phyloP scores from a whole-genome alignment of 2,797 vertebrate genomes.

The Thamnophis elegans region DNA sequence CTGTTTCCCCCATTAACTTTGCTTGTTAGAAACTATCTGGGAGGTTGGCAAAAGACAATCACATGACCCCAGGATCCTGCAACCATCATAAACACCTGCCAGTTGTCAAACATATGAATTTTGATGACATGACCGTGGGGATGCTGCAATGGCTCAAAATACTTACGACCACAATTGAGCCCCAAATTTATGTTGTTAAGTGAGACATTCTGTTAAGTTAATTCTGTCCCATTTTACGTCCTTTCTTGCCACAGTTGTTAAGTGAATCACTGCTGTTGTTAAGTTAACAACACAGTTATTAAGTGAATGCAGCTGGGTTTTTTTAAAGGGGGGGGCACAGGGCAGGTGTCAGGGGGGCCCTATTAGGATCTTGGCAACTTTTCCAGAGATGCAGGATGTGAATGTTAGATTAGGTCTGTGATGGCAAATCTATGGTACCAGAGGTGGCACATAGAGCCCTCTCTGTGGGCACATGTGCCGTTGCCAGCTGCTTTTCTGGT shows the following conservation, averaged over 20 bases:
- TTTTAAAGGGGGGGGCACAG: not conserved
- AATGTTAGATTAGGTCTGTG: not conserved
- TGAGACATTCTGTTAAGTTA: no score
- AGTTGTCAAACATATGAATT: not conserved
- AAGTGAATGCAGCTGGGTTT: no score
- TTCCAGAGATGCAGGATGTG: not conserved
- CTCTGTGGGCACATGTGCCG: no score
- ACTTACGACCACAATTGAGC: no score
- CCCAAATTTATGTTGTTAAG: no score
- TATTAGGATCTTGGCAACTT: not conserved
- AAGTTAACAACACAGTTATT: no score
- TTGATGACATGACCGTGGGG: not conserved
- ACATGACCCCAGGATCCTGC: not conserved
- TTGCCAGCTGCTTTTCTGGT: no score
- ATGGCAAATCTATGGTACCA: no score
- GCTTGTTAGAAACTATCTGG: not conserved
- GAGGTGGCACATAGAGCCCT: no score
- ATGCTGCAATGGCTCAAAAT: not conserved
- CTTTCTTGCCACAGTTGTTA: no score
- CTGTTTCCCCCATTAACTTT: not conserved
- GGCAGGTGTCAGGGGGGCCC: not conserved
- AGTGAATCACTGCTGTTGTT: no score
- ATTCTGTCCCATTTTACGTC: no score
- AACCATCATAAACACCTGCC: not conserved
- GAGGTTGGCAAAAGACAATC: not conserved